phyloP scores from a whole-genome alignment of 2,797 vertebrate genomes.

The Emydoidea blandingii region DNA sequence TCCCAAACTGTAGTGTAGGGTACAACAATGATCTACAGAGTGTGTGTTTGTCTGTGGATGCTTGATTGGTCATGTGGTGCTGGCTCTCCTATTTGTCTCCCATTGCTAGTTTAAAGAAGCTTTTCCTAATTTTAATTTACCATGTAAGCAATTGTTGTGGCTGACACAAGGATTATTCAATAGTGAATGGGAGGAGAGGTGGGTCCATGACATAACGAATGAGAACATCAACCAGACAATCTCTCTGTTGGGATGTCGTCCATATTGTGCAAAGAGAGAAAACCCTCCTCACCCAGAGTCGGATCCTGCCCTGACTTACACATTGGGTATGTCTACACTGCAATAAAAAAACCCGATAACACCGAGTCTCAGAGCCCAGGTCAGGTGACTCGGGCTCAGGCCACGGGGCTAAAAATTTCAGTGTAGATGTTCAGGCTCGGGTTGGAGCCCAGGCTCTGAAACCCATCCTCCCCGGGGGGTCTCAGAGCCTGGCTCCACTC shows the following conservation, averaged over 20 bases:
- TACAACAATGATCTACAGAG: not conserved
- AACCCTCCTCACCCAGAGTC: not conserved
- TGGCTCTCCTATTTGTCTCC: not conserved
- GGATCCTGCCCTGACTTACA: fast-evolving
- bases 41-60: not conserved
- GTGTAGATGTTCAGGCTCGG: too few species aligned
- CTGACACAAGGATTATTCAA: not conserved
- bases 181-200: not conserved
- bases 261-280: not conserved
- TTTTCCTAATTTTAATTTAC: not conserved
- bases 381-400: too few species aligned
- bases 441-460: too few species aligned
- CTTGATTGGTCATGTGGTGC: not conserved
- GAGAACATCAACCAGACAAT: not conserved
- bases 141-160: not conserved
- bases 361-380: too few species aligned
- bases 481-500: too few species aligned
- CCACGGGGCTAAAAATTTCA: too few species aligned
- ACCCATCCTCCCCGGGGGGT: too few species aligned
- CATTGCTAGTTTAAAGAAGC: not conserved
- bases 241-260: not conserved
- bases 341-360: too few species aligned
- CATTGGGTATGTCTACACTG: not conserved
- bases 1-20: not conserved
- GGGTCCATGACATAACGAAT: not conserved